phyloP scores from a whole-genome alignment of 2,113 vertebrate genomes.

The Sprattus sprattus region DNA sequence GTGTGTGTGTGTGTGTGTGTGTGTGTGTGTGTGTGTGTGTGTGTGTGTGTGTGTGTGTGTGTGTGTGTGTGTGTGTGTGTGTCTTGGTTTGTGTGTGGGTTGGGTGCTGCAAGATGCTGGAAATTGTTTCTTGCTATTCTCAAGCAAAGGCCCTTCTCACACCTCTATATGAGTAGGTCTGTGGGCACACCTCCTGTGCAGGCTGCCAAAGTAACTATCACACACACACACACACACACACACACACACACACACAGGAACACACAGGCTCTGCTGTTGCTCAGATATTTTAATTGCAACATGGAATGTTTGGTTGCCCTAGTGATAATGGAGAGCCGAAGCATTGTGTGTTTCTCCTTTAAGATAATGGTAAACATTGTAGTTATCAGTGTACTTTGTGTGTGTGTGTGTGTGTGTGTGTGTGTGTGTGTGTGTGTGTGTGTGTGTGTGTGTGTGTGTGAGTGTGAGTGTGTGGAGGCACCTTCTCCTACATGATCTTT shows the following conservation, averaged over 20 bases:
- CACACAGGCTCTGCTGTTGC: background rate
- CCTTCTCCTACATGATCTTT: background rate
- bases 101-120: background rate
- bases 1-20: background rate
- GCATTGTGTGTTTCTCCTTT: slow-evolving; percentile 1
- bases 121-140: background rate
- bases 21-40: background rate
- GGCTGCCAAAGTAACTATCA: slow-evolving; percentile 13
- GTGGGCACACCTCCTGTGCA: background rate
- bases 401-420: slow-evolving; percentile 5
- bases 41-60: background rate
- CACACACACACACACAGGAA: no score
- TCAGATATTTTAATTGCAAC: slow-evolving; percentile 6
- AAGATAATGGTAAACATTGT: slow-evolving; percentile 11
- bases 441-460: background rate
- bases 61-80: background rate
- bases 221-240: background rate
- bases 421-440: slow-evolving; percentile 13
- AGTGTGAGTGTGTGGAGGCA: background rate
- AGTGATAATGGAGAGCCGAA: background rate
- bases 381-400: background rate
- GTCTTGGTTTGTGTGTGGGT: background rate
- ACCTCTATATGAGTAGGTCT: background rate
- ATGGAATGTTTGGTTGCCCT: slow-evolving; percentile 3
- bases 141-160: background rate